Evolutionary conservation across 2,797 vertebrate genomes (phyloP).

Genomic region (Micromesistius poutassou): DNA sequence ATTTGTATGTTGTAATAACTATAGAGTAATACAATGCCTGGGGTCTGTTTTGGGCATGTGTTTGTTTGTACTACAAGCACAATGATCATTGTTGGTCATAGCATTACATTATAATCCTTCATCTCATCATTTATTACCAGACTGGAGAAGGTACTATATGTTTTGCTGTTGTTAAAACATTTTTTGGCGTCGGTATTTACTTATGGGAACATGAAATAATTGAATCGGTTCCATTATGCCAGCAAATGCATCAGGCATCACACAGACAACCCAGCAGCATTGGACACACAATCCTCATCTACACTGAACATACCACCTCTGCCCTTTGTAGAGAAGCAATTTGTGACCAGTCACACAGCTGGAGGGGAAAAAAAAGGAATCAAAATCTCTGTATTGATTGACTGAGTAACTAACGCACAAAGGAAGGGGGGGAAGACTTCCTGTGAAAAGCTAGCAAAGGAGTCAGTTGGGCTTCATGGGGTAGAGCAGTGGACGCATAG

Average conservation of each 20-base stretch:
- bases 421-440: neutral
- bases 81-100: neutral
- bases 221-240: neutral
- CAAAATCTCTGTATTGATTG: neutral
- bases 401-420: neutral
- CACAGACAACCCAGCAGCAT: neutral
- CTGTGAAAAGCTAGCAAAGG: neutral
- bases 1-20: neutral
- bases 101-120: neutral
- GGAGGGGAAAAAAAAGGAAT: neutral
- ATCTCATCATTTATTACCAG: neutral
- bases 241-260: neutral
- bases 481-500: neutral
- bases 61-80: neutral
- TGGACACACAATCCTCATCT: neutral
- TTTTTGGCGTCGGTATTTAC: neutral
- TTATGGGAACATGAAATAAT: neutral
- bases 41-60: neutral
- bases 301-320: neutral
- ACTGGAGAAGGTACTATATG: neutral
- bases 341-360: neutral
- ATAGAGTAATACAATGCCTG: neutral
- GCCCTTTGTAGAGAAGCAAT: neutral
- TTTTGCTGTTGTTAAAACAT: neutral
- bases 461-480: neutral